A percentile compares a stretch with the other conserved stretches of the same genome.
phyloP scores from a whole-genome alignment of 2,113 vertebrate genomes.

The Cephalopholis sonnerati region DNA sequence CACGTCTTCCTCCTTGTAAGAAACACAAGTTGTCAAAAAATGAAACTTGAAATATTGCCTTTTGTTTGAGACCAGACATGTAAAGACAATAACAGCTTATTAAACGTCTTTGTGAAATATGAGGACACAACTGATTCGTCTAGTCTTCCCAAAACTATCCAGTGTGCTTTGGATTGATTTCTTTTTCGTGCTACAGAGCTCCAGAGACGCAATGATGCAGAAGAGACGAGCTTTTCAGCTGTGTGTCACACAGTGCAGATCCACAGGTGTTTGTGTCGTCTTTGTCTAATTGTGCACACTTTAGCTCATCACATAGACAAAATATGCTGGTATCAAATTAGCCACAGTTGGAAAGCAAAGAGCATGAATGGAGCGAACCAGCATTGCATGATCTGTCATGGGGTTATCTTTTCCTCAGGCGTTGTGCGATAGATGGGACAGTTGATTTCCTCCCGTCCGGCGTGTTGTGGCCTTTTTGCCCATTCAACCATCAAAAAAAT shows the following conservation, averaged over 20 bases:
- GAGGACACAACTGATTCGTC: background rate
- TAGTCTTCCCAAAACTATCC: background rate
- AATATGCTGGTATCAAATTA: conserved; percentile 32
- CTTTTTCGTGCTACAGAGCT: conserved; percentile 7
- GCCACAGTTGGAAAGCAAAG: conserved; percentile 5
- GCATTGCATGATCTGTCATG: background rate
- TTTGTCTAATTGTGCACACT: background rate
- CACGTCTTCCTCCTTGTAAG: background rate
- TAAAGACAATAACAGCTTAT: background rate
- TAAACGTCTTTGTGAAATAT: conserved; percentile 4
- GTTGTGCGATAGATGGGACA: background rate
- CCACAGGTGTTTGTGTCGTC: background rate
- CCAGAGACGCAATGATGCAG: background rate
- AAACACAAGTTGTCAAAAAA: conserved; percentile 5
- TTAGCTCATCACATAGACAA: background rate
- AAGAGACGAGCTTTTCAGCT: background rate
- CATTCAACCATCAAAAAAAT: background rate
- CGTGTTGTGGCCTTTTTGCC: background rate
- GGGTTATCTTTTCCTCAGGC: background rate
- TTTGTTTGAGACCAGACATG: conserved; percentile 12
- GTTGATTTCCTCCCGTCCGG: background rate
- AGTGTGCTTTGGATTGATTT: conserved; percentile 20
- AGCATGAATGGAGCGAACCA: background rate
- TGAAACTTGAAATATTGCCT: conserved; percentile 12
- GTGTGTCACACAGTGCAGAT: background rate